phyloP scores from a whole-genome alignment of 2,113 vertebrate species.

The Pristiophorus japonicus region DNA sequence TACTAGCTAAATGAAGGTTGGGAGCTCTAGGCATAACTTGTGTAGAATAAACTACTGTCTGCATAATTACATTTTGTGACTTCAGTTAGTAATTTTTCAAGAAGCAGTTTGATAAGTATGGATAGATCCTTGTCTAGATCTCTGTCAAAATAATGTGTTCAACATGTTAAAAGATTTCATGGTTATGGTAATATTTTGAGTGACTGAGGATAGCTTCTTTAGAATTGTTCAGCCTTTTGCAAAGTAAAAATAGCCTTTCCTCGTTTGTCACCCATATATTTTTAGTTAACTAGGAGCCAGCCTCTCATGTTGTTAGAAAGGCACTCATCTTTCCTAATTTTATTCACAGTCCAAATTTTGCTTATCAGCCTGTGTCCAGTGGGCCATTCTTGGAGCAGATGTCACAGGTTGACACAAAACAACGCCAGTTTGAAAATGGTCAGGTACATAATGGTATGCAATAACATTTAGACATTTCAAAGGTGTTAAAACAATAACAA shows the following conservation, averaged over 20 bases:
- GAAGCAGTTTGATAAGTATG: neutral
- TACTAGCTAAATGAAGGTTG: neutral
- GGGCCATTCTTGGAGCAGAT: constrained; percentile 61
- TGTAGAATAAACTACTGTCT: neutral
- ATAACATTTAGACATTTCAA: neutral
- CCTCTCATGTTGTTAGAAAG: neutral
- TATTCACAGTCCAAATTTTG: constrained; percentile 63
- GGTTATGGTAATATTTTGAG: neutral
- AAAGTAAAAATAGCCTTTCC: neutral
- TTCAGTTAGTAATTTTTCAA: neutral
- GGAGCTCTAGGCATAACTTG: neutral
- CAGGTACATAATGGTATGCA: constrained; percentile 57
- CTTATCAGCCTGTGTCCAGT: constrained; percentile 56
- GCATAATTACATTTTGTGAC: neutral
- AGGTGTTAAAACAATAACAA: neutral
- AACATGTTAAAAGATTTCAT: neutral
- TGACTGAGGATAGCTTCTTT: neutral
- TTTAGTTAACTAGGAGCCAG: neutral
- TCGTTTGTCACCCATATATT: neutral
- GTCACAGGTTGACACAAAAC: constrained; percentile 63
- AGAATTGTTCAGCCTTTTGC: neutral
- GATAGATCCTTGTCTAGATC: neutral
- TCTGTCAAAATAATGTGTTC: neutral
- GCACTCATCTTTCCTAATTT: constrained; percentile 30
- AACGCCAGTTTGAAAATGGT: constrained; percentile 75